Percentiles rank a stretch among this genome's conserved stretches.
These are phyloP conservation scores for Microctonus hyperodae DNA, from an alignment of 2,888 invertebrate genomes.

Conservation along the genomic window DNA sequence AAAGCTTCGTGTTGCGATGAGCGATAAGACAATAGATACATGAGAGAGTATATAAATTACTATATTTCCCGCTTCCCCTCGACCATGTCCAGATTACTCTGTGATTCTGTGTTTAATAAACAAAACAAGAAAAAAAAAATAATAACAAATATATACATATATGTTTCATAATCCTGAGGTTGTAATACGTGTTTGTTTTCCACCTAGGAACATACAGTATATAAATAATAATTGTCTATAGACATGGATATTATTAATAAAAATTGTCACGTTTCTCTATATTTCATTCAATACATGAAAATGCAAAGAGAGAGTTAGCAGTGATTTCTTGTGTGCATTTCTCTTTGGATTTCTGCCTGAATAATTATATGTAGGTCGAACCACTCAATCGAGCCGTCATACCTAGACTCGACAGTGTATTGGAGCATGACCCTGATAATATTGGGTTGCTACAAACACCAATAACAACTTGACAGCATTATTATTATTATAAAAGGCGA, in stretches of 20 bases:
- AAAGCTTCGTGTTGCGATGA: conserved; percentile 21
- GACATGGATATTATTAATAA: background rate
- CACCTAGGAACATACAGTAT: background rate
- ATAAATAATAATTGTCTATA: background rate
- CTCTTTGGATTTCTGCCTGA: conserved; percentile 17
- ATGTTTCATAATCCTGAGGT: conserved; percentile 49
- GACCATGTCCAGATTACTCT: conserved; percentile 61
- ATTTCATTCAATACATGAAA: background rate
- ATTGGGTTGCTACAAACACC: conserved; percentile 6
- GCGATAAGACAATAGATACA: conserved; percentile 28
- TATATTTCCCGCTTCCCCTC: conserved; percentile 53
- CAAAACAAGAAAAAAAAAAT: conserved; percentile 38
- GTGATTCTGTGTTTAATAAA: conserved; percentile 62
- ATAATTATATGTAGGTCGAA: conserved; percentile 35
- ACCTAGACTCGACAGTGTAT: conserved; percentile 29
- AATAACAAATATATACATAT: conserved; percentile 43
- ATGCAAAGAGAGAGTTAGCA: background rate
- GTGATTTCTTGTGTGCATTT: conserved; percentile 5
- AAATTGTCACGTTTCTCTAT: background rate
- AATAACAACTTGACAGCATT: background rate
- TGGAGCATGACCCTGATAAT: conserved; percentile 16
- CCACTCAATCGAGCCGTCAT: conserved; percentile 40
- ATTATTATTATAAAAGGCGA: background rate
- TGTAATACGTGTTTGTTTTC: conserved; percentile 32
- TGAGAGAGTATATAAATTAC: conserved; percentile 44